These are phyloP conservation scores for Cheilosia soror DNA, from an alignment of 2,888 invertebrate species.

Conservation along the genomic window DNA sequence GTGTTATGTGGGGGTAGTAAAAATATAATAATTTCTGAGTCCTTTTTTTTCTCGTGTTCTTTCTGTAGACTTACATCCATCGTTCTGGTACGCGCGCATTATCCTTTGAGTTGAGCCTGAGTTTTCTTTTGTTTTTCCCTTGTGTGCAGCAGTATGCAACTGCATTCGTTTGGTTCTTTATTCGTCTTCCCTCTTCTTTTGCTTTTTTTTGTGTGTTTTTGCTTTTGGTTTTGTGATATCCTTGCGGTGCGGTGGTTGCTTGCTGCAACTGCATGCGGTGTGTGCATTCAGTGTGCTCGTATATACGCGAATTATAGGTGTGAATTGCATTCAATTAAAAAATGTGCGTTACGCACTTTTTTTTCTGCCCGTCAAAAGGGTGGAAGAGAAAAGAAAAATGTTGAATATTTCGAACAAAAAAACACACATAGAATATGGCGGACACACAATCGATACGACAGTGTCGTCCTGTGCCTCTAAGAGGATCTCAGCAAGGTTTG, in stretches of 20 bases:
- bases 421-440: background rate
- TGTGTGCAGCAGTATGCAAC: conserved; percentile 47
- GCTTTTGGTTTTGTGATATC: conserved; percentile 26
- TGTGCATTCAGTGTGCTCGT: conserved; percentile 21
- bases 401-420: conserved; percentile 2
- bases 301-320: conserved; percentile 58
- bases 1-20: too few relatives aligned
- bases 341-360: conserved; percentile 70
- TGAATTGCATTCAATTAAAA: conserved; percentile 70
- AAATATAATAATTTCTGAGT: conserved; percentile 38
- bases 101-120: conserved; percentile 52
- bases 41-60: conserved; percentile 11
- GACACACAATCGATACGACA: conserved; percentile 4
- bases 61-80: conserved; percentile 29
- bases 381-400: conserved; percentile 6
- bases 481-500: conserved; percentile 26
- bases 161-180: conserved; percentile 49
- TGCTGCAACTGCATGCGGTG: conserved; percentile 38
- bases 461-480: conserved; percentile 5
- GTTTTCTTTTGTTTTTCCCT: conserved; percentile 43
- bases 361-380: conserved; percentile 24
- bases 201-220: background rate
- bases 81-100: conserved; percentile 17
- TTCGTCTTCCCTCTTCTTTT: conserved; percentile 38
- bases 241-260: conserved; percentile 28